These are phyloP conservation scores for Nesidiocoris tenuis DNA, from an alignment of 2,888 invertebrate species.

Conservation along the genomic window DNA sequence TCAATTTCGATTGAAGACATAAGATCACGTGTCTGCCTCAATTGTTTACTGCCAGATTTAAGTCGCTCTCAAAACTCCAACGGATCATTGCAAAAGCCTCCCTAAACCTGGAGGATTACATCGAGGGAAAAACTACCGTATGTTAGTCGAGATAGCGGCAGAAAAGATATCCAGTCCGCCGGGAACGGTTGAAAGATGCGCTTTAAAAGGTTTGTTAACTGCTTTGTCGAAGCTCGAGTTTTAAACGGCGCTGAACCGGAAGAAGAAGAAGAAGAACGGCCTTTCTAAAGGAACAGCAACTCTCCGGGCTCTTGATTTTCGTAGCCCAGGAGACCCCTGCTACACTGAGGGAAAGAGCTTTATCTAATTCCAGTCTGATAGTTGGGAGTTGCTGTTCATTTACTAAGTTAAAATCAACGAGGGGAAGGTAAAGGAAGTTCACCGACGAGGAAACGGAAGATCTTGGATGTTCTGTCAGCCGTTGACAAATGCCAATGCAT, in stretches of 20 bases:
- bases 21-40: too few relatives aligned
- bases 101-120: slow-evolving; percentile 13
- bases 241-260: slow-evolving; percentile 32
- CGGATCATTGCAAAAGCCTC: slow-evolving; percentile 11
- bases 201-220: slow-evolving; percentile 39
- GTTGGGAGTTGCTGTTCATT: slow-evolving; percentile 45
- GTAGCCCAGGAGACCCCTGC: too few relatives aligned
- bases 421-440: slow-evolving; percentile 17
- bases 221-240: slow-evolving; percentile 31
- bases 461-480: too few relatives aligned
- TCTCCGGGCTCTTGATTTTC: neutral
- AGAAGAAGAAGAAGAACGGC: slow-evolving; percentile 6
- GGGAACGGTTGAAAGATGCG: slow-evolving; percentile 7
- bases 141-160: slow-evolving; percentile 16
- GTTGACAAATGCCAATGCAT: too few relatives aligned
- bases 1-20: too few relatives aligned
- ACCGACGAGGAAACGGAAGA: slow-evolving; percentile 29
- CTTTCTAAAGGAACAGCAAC: neutral
- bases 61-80: too few relatives aligned
- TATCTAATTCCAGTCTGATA: slow-evolving; percentile 48
- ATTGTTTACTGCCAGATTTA: too few relatives aligned
- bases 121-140: neutral
- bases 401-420: slow-evolving; percentile 16
- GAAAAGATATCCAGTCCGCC: neutral
- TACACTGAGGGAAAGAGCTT: slow-evolving; percentile 24